Evolutionary conservation across 2,888 invertebrate species (phyloP).

Genomic region (Leptinotarsa rubiginosa): DNA sequence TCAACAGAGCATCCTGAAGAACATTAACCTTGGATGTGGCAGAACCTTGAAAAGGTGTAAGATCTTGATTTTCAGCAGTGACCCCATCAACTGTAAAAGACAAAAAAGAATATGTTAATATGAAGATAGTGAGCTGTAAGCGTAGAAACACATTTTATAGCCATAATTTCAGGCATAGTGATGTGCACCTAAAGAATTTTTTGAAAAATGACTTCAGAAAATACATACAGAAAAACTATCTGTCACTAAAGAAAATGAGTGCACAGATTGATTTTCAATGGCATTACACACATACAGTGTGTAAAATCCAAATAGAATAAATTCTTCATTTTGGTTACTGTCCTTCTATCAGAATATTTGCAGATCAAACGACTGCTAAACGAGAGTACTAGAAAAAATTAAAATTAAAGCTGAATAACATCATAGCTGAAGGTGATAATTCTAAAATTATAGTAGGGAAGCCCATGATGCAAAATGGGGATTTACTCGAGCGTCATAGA

Average conservation of each 20-base stretch:
- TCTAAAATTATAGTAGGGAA: no score
- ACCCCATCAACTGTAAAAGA: slow-evolving; percentile 10
- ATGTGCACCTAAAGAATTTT: neutral
- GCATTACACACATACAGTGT: neutral
- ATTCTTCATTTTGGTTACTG: no score
- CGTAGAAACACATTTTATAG: neutral
- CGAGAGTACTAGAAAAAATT: no score
- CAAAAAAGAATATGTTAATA: neutral
- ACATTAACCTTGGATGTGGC: neutral
- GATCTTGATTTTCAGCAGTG: slow-evolving; percentile 1
- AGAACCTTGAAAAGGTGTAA: neutral
- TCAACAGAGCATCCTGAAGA: neutral
- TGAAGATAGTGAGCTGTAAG: neutral
- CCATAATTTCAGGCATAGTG: neutral
- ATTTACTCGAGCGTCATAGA: no score
- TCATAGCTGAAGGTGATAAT: no score
- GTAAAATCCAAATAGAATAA: neutral
- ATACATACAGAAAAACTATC: no score
- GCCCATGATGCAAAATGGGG: no score
- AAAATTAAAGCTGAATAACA: no score
- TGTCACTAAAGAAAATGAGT: no score
- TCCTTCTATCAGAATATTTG: no score
- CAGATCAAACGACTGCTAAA: no score
- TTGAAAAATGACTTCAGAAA: neutral
- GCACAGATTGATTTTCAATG: neutral